Base-by-base conservation (phyloP, 2,113 vertebrate species). In the Heterochromis multidens region DNA sequence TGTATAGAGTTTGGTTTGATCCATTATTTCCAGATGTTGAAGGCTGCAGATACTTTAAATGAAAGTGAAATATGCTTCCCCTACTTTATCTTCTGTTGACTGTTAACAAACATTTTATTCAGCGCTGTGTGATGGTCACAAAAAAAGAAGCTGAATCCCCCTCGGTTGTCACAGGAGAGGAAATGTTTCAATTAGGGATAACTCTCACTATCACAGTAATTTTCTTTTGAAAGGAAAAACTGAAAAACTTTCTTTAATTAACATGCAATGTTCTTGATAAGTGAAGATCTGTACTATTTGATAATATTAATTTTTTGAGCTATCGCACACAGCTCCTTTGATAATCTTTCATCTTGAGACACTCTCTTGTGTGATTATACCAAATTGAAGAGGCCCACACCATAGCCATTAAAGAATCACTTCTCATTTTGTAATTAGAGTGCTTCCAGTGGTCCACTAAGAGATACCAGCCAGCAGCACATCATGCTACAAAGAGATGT, bases 331-430 rank as follows among this genome's bases (percentile, higher is more conserved):
- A 67, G 91, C 87, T 90, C 86, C 89, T 93, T 93, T 95, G 93
- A 94, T 95, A 91, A 95, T 95, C 94, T 94, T 92, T 95, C 90
- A 95, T 96, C 94, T 94, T 60, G 27, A 93, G 92, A 90, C 91
- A 46, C 91, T 86, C 91, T 93, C 89, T 92, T 43, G 65, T 92
- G 91, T 94, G 95, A 95, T 96, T 96, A 92, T 86, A 88, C 79
- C 62, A 92, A 95, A 94, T 92, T 95, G 93, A 95, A 95, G 95
- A 95, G 94, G 89, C 86, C 92, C 81, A 82, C 88, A 84, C 94
- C 87, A 85, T 82, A 65, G 89, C 93, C 92, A 94, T 96, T 95
- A 96, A 95, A 93, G 93, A 92, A 89, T 90, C 94, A 89, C 93
- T 93, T 90, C 91, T 94, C 90, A 92, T 93, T 91, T 95, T 88